Base-by-base conservation (phyloP, 1,140 invertebrate genomes). In the Halictus rubicundus region DNA sequence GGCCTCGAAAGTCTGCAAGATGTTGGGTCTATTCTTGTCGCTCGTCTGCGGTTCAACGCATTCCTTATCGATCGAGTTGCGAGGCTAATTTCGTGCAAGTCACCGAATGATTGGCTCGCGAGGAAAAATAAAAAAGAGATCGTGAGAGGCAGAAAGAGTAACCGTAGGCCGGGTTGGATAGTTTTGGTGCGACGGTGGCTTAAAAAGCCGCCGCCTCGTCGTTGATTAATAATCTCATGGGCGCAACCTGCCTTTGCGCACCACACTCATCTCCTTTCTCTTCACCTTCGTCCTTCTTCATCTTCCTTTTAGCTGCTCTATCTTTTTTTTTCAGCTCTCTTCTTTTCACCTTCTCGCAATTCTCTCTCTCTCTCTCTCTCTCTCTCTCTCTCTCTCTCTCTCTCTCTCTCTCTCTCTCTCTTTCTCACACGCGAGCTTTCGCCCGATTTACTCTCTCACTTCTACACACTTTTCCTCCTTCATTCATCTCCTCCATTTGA, bases 221-320 rank as follows among this genome's bases (percentile, higher is more conserved):
- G 78, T 83, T 85, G 83, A 85, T 87, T 85, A 83, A 81, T 81
- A 85, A 78, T 80, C 85, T 64, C 59, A 59, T 49, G 59, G 69
- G 69, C 77, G 61, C 49, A 73, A 73, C n/a, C 49, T 78, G 37
- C 69, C 61, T 78, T 65, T 69, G 57, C 69, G 59, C 60, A n/a
- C 49, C 1, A 10, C 32, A 4, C 25, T 23, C 9, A 9, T 25
- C 68, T 68, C 59, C 27, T 21, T 52, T 52, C 42, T 25, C 49
- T 23, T 25, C 25, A 21, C 25, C 27, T 21, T 21, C 19, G 21
- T 27, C 21, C n/a, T 8, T 19, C 61, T 9, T n/a, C 10, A 8
- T 25, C 27, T 6, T 23, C 63, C 23, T 21, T 54, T 39, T 1
- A 23, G 14, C 25, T 4, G 0, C 12, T 23, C 37, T 32, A 19